Evolutionary conservation across 23 tunicate species (phyloP), one percentile per base, ranked within the genome.

Genomic region (Botrylloides violaceus): DNA sequence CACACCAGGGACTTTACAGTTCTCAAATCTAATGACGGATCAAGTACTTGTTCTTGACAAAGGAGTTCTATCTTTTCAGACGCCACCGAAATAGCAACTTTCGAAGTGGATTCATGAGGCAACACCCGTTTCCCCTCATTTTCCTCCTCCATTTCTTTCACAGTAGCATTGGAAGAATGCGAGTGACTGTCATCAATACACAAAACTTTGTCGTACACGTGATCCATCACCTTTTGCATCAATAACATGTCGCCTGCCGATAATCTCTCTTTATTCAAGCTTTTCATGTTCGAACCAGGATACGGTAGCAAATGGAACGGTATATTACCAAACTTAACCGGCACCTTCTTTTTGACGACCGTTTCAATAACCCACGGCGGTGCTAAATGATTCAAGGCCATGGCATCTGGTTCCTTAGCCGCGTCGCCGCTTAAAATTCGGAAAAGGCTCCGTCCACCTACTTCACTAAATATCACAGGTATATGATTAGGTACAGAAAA

Each of bases 151-250:
- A 24, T 32, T 1, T 70, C 9, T 28, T 30, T 55, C 24, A 37
- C 66, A 50, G 39, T 80, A 49, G 65, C 35, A 57, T 38, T 2
- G 1, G 83, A 64, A 2, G 83, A 6, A 36, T 72, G 77, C 2
- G 80, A 60, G 2, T 49, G 70, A 47, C 78, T 88, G 18, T 73
- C 77, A 6, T 57, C 70, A 1, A 71, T 25, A 47, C 77, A 72
- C 30, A 83, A 29, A 18, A 95, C 92, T 65, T 83, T 95, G 49
- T 87, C 96, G 75, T 78, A 77, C 22, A 87, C 99, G 58, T 95
- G 96, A n/a, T 95, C 95, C 86, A 84, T 79, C 30, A 95, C 99
- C 53, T 95, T 95, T 18, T 83, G 72, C n/a, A 95, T 79, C 26
- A 84, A 61, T 6, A 95, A 71, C 83, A 95, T 65, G 76, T 95